Evolutionary conservation across 2,888 invertebrate species (phyloP).

Genomic region (Alloplasta piceator): DNA sequence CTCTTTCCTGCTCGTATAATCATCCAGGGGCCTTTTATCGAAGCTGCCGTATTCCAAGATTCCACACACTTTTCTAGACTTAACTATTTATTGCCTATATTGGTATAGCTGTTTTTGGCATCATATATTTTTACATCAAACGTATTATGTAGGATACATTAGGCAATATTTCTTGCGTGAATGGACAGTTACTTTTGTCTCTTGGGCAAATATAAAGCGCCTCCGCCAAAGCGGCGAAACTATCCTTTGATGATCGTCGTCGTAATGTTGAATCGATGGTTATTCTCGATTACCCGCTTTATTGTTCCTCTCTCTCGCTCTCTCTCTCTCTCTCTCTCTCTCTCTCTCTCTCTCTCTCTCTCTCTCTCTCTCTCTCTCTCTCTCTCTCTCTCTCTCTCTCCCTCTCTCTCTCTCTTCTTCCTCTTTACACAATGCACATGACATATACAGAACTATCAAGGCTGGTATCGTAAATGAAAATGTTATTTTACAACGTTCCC

Average conservation of each 20-base stretch:
- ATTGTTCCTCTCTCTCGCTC: conserved; percentile 21
- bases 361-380: no score
- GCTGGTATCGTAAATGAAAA: conserved; percentile 57
- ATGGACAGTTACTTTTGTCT: conserved; percentile 45
- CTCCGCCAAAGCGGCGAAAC: conserved; percentile 24
- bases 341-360: no score
- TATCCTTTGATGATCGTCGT: conserved; percentile 50
- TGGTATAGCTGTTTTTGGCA: conserved; percentile 27
- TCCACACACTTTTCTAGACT: background rate
- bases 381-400: conserved; percentile 62
- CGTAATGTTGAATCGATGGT: conserved; percentile 56
- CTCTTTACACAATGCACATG: conserved; percentile 60
- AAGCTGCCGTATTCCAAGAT: conserved; percentile 5
- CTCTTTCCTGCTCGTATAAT: background rate
- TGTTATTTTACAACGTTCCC: conserved; percentile 45
- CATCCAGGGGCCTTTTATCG: conserved; percentile 38
- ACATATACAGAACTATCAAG: conserved; percentile 38
- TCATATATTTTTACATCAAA: conserved; percentile 22
- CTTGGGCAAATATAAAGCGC: conserved; percentile 31
- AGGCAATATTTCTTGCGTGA: conserved; percentile 39
- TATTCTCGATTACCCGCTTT: conserved; percentile 53
- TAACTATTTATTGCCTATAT: no score
- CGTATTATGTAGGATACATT: conserved; percentile 24
- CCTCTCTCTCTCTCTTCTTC: conserved; percentile 9
- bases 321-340: no score